Conservation (phyloP, 2,113 vertebrate genomes). For the Bombycilla garrulus region DNA sequence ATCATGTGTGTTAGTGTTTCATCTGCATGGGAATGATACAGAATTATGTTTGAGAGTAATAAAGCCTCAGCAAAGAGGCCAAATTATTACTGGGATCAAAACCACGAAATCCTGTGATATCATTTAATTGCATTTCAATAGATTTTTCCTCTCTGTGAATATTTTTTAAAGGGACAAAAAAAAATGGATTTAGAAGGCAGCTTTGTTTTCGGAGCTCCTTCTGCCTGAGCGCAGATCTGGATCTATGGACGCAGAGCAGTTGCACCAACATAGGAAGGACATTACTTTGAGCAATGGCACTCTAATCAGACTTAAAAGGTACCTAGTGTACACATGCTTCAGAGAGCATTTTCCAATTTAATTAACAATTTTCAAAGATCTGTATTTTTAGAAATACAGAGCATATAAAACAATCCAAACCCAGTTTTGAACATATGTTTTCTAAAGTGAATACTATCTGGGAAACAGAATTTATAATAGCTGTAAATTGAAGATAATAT, state of each 20-base stretch:
- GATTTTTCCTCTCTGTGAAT: neutral
- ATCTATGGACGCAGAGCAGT: neutral
- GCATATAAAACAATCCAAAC: neutral
- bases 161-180: neutral
- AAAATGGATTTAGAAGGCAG: neutral
- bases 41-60: neutral
- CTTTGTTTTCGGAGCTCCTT: neutral
- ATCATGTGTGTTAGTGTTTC: constrained; percentile 18
- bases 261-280: neutral
- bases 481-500: neutral
- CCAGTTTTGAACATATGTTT: rapidly evolving
- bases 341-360: neutral
- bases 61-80: neutral
- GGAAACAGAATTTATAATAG: neutral
- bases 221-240: neutral
- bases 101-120: neutral
- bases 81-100: neutral
- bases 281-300: neutral
- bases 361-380: neutral
- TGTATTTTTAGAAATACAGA: neutral
- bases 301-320: neutral
- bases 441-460: neutral
- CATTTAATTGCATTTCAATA: neutral
- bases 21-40: neutral
- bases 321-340: neutral